Conservation (phyloP, 2,113 vertebrate species). For the Sebastes schlegelii region DNA sequence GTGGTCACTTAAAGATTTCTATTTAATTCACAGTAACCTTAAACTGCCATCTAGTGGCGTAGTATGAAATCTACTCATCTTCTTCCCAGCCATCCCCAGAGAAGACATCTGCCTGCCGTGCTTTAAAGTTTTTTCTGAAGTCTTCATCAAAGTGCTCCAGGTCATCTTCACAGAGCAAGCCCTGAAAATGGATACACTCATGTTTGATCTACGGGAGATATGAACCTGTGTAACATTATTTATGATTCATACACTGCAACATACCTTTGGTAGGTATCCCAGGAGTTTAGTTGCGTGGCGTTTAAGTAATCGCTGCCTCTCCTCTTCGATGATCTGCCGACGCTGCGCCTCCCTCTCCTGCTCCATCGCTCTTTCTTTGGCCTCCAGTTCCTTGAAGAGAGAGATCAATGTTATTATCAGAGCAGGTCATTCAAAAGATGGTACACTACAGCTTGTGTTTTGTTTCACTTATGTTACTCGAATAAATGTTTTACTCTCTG, state of each 20-base stretch:
- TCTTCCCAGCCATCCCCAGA: conserved; percentile 77
- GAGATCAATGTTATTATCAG: conserved; percentile 7
- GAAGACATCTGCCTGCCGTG: conserved; percentile 65
- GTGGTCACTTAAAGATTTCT: background rate
- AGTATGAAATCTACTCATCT: conserved; percentile 18
- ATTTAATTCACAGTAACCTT: background rate
- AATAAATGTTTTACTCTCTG: background rate
- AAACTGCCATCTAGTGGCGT: conserved; percentile 51
- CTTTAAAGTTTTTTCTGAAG: conserved; percentile 87
- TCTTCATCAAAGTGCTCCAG: conserved; percentile 91
- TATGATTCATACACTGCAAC: conserved; percentile 20
- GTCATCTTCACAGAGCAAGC: conserved; percentile 90
- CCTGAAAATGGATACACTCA: conserved; percentile 77
- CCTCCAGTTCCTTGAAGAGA: conserved; percentile 85
- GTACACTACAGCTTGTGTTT: background rate
- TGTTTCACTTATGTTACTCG: background rate
- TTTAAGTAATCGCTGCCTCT: conserved; percentile 91
- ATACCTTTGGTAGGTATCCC: conserved; percentile 93
- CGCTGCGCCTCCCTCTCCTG: conserved; percentile 82
- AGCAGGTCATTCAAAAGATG: conserved; percentile 4
- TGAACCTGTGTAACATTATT: background rate
- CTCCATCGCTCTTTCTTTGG: conserved; percentile 85
- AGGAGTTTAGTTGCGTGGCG: conserved; percentile 89
- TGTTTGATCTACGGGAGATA: background rate
- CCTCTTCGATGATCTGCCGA: conserved; percentile 91